phyloP scores from a whole-genome alignment of 2,113 vertebrate species.

The Microcebus jonahi region DNA sequence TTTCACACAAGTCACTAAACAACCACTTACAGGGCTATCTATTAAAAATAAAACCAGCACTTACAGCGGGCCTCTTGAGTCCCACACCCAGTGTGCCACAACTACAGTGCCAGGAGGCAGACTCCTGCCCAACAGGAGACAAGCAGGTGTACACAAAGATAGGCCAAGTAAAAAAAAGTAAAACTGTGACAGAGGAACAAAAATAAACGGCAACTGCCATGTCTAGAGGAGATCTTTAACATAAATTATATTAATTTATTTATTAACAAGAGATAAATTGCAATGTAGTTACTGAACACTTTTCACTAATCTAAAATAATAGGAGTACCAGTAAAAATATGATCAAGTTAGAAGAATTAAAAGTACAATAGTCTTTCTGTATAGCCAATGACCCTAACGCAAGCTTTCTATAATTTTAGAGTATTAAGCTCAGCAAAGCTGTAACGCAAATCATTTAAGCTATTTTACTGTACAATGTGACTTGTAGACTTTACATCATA shows the following conservation, averaged over 20 bases:
- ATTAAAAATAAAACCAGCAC: conserved; percentile 79
- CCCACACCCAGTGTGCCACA: conserved; percentile 91
- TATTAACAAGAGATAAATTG: not conserved
- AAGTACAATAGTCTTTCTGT: not conserved
- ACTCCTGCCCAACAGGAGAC: conserved; percentile 88
- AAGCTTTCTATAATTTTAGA: not conserved
- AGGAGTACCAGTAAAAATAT: not conserved
- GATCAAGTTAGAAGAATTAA: not conserved
- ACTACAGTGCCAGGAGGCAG: conserved; percentile 91
- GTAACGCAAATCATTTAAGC: not conserved
- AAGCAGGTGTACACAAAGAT: conserved; percentile 84
- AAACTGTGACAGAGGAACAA: conserved; percentile 81
- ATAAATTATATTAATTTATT: conserved; percentile 11
- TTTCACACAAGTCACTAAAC: conserved; percentile 78
- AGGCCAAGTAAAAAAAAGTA: conserved; percentile 85
- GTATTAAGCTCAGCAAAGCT: not conserved
- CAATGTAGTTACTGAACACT: not conserved
- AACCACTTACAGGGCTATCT: conserved; percentile 81
- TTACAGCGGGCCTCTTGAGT: conserved; percentile 90
- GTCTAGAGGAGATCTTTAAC: conserved; percentile 57
- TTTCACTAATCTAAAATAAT: not conserved
- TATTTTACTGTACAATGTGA: not conserved
- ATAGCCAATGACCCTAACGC: not conserved
- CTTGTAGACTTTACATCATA: not conserved
- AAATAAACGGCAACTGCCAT: conserved; percentile 72